Evolutionary conservation across 2,113 vertebrate genomes (phyloP).

Genomic region (Chaetodon trifascialis): DNA sequence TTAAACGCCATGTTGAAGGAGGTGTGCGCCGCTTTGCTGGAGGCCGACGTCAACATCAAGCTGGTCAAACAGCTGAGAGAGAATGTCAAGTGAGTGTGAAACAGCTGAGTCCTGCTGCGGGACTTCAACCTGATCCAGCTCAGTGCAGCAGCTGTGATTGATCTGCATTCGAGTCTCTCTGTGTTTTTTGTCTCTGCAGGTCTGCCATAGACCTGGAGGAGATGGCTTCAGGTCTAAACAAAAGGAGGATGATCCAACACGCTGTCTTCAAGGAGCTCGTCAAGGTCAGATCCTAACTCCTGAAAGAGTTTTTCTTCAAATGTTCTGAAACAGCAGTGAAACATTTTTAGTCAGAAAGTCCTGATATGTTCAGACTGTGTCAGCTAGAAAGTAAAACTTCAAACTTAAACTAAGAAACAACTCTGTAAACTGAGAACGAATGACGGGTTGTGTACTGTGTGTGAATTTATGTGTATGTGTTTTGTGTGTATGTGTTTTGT

Average conservation of each 20-base stretch:
- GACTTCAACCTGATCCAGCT: background rate
- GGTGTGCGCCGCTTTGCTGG: slow-evolving; percentile 96
- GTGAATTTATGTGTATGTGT: background rate
- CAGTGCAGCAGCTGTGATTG: background rate
- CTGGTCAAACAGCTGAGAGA: slow-evolving; percentile 97
- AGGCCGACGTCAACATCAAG: slow-evolving; percentile 99
- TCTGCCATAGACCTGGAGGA: slow-evolving; percentile 99
- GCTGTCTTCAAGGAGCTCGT: slow-evolving; percentile 99
- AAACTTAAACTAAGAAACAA: no score
- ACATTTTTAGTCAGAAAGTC: background rate
- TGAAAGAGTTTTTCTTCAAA: background rate
- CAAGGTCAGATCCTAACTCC: slow-evolving; percentile 87
- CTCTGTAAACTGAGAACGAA: no score
- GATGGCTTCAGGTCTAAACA: slow-evolving; percentile 99
- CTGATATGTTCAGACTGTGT: no score
- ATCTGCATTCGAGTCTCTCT: background rate
- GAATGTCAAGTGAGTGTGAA: slow-evolving; percentile 94
- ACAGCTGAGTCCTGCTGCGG: background rate
- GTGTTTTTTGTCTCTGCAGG: slow-evolving; percentile 74
- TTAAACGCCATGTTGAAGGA: slow-evolving; percentile 99
- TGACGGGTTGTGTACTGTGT: background rate
- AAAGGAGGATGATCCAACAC: slow-evolving; percentile 99
- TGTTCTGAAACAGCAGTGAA: no score
- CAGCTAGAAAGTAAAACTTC: no score
- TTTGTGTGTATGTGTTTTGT: no score